phyloP scores from a whole-genome alignment of 2,797 vertebrate species.

The Gobio occitaniae region DNA sequence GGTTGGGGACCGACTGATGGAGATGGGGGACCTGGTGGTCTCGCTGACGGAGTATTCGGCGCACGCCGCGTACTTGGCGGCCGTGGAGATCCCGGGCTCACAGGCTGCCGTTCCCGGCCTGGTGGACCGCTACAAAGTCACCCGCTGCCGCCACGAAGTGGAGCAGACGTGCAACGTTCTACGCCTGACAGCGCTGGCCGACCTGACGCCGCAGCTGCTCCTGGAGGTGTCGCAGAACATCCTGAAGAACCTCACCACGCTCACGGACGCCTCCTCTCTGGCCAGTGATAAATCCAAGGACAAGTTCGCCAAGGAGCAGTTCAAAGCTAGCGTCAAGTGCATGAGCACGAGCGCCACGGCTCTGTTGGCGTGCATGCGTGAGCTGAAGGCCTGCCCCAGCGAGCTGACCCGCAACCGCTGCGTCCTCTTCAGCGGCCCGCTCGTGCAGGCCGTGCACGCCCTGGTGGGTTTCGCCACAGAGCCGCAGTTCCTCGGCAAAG shows the following conservation, averaged over 20 bases:
- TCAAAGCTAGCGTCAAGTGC: constrained; percentile 94
- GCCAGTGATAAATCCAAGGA: constrained; percentile 94
- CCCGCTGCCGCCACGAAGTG: constrained; percentile 94
- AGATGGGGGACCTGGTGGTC: constrained; percentile 95
- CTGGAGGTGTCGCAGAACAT: constrained; percentile 97
- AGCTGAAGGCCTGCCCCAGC: constrained; percentile 93
- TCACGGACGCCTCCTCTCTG: constrained; percentile 92
- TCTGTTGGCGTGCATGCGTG: constrained; percentile 92
- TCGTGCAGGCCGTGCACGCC: constrained; percentile 92
- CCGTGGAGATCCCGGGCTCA: constrained; percentile 87
- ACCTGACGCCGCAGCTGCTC: constrained; percentile 92
- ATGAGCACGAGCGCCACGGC: constrained; percentile 96
- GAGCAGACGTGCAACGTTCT: constrained; percentile 91
- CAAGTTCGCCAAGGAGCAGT: constrained; percentile 95
- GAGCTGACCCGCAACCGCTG: constrained; percentile 92
- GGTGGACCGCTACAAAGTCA: constrained; percentile 98
- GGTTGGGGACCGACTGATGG: constrained; percentile 90
- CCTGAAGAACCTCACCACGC: constrained; percentile 91
- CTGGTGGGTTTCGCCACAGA: constrained; percentile 97
- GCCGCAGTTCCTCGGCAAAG: constrained; percentile 94
- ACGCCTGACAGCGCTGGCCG: constrained; percentile 85
- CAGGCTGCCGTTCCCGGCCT: constrained; percentile 88
- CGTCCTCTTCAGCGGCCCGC: constrained; percentile 90
- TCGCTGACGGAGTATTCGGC: constrained; percentile 94
- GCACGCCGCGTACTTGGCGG: constrained; percentile 94